Evolutionary conservation across 2,113 vertebrate genomes (phyloP).

Genomic region (Fulica atra): DNA sequence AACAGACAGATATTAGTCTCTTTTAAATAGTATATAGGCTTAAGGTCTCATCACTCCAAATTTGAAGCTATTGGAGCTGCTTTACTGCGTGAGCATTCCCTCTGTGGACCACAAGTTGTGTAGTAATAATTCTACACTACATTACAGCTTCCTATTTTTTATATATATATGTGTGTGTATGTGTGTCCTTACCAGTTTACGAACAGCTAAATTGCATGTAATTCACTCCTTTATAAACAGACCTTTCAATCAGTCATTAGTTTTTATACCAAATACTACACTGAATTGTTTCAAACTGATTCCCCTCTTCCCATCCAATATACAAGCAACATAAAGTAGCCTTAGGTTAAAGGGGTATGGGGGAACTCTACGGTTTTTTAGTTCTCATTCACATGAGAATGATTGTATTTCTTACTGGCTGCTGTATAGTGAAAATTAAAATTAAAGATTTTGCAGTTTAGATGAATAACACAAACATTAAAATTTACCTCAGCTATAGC

Average conservation of each 20-base stretch:
- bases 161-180: neutral
- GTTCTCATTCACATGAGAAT: neutral
- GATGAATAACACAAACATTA: neutral
- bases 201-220: neutral
- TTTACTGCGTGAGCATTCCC: neutral
- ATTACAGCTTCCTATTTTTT: neutral
- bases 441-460: slow-evolving; percentile 20
- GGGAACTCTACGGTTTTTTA: neutral
- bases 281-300: neutral
- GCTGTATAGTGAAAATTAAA: neutral
- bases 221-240: neutral
- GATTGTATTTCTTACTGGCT: neutral
- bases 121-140: neutral
- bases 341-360: neutral
- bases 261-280: neutral
- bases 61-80: neutral
- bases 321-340: neutral
- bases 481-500: neutral
- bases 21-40: neutral
- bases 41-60: neutral
- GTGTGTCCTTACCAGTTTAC: neutral
- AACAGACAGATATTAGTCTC: neutral
- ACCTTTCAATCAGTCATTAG: neutral
- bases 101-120: neutral
- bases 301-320: neutral